Evolutionary conservation across 2,113 vertebrate species (phyloP).

Genomic region (Chascanopsetta lugubris): DNA sequence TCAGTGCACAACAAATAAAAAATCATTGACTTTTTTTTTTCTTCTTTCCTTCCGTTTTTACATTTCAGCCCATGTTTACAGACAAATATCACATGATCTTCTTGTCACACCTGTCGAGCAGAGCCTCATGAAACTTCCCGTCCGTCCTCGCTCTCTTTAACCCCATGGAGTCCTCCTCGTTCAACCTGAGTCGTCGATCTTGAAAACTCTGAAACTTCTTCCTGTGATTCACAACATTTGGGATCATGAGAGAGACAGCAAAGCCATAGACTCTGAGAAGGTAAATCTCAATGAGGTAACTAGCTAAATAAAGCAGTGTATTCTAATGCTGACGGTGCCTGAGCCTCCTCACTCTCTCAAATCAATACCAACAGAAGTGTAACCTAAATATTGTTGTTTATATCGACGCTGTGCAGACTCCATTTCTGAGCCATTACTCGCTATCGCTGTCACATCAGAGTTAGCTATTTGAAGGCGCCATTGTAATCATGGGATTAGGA

Average conservation of each 20-base stretch:
- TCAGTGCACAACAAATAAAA: background rate
- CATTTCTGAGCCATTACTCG: too few relatives aligned
- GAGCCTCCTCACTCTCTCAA: background rate
- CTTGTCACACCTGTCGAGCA: slow-evolving; percentile 90
- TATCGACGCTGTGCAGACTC: too few relatives aligned
- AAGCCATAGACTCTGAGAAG: background rate
- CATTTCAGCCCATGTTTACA: background rate
- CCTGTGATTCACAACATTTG: slow-evolving; percentile 75
- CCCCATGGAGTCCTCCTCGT: slow-evolving; percentile 84
- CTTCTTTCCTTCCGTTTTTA: background rate
- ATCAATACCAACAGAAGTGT: background rate
- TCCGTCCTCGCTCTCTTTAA: slow-evolving; percentile 92
- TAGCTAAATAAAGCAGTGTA: background rate
- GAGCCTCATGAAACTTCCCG: slow-evolving; percentile 92
- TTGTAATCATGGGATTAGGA: too few relatives aligned
- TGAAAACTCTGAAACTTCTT: slow-evolving; percentile 99
- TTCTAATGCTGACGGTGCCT: background rate
- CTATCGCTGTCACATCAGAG: too few relatives aligned
- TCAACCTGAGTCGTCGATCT: slow-evolving; percentile 92
- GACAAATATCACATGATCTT: background rate
- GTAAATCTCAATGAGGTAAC: too few relatives aligned
- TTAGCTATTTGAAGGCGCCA: too few relatives aligned
- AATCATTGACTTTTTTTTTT: background rate
- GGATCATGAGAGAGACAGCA: background rate
- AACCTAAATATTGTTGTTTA: background rate